Base-by-base conservation (phyloP, 1,140 invertebrate species). In the Periplaneta americana region DNA sequence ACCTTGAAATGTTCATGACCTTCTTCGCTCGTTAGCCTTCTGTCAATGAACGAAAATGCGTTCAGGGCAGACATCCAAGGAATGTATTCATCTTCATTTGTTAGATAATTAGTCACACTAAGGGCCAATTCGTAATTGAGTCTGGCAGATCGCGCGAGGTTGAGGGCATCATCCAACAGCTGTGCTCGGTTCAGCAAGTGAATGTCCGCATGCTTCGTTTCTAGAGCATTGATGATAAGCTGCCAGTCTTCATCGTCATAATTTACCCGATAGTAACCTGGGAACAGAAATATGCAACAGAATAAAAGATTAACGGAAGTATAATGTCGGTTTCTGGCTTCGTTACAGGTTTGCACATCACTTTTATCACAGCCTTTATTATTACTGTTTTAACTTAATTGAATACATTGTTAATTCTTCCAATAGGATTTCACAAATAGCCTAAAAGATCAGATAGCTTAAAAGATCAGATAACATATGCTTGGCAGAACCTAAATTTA, bases 181-280 rank as follows among this genome's bases (percentile, higher is more conserved):
- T 91, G 91, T 0, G 92, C 92, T 36, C 93, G 89, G 86, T 93
- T 94, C 0, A 91, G 84, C 10, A 87, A 87, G 82, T 92, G 90
- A 83, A 94, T 93, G 4, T 78, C 18, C 22, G 85, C 81, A 80
- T 88, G 89, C 15, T 86, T 32, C 0, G 82, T 32, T 34, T 85
- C 85, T 2, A 93, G 85, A 22, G 88, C 88, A 5, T 86, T 57
- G 22, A 90, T 89, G 48, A 93, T 88, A 15, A 86, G 85, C 18
- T 88, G 86, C 88, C 92, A 91, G 39, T 90, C 88, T 3, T 85
- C 84, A 0, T 75, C 66, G 39, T 93, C 91, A 81, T 94, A 94
- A 80, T 91, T 92, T 0, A 94, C 92, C 31, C 92, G 90, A 83
- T 93, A 94, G 81, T 91, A 93, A 34, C 92, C 89, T 90, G 80